Base-by-base conservation (phyloP, 2,113 vertebrate species). In the Apeltes quadracus region DNA sequence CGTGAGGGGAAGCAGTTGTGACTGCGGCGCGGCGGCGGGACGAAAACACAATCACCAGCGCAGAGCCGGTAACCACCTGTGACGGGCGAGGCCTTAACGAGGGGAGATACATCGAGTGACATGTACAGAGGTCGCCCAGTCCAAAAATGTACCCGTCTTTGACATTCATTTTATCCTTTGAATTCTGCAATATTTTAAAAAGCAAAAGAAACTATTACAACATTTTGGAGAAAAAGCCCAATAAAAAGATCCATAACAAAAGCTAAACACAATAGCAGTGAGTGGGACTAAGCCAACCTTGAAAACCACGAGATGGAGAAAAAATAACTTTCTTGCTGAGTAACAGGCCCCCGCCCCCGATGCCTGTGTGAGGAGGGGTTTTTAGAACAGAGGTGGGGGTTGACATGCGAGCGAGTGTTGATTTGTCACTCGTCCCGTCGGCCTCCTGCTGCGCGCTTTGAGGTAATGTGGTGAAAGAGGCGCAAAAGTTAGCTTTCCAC, bases 381-480 rank as follows among this genome's bases (percentile, higher is more conserved):
- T 82, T 78, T 84, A 85, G 82, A 81, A 76, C 69, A 73, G 70
- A 80, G 66, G 76, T 55, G 13, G 44, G 67, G 76, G 3, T 43
- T 48, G 76, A 78, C 69, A 72, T 75, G 58, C 34, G 70, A 81
- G 67, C 18, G 51, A 69, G 57, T 11, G 65, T 57, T 76, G 76
- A 46, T 80, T 85, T 78, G 66, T 83, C 81, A 78, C 65, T 81
- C 27, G 77, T 82, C 61, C 48, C n/a, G 71, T 54, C 63, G 7
- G 48, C 55, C 76, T 75, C 83, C 78, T 34, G 83, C 81, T 73
- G 83, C 3, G 73, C 72, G 78, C 54, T 61, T 72, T 1, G 57
- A 75, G 70, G 76, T 77, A 75, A 50, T 32, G 7, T 14, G 36
- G 58, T 54, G 55, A 74, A 55, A 65, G 66, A 72, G 20, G 67